phyloP scores from a whole-genome alignment of 2,797 vertebrate species.

The Eutrigla gurnardus region DNA sequence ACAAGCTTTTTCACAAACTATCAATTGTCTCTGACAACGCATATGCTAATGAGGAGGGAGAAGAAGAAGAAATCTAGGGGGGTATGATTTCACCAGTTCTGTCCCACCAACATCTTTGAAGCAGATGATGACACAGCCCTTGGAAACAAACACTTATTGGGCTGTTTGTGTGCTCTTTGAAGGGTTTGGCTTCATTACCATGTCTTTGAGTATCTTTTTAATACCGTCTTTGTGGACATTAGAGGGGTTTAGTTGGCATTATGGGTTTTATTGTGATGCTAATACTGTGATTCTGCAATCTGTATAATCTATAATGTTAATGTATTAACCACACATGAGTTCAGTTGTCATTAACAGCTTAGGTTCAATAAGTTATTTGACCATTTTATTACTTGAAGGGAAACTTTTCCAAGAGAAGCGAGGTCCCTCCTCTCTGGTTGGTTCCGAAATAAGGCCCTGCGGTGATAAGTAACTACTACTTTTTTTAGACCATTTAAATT shows the following conservation, averaged over 20 bases:
- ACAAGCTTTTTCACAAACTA: conserved; percentile 70
- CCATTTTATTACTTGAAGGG: neutral
- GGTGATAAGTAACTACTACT: no score
- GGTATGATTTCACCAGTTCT: conserved; percentile 55
- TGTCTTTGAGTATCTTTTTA: conserved; percentile 48
- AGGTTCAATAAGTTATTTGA: neutral
- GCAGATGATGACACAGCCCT: conserved; percentile 57
- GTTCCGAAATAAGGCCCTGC: no score
- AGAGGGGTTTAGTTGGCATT: conserved; percentile 20
- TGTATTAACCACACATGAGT: conserved; percentile 15
- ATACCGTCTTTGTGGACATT: conserved; percentile 28
- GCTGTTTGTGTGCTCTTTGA: conserved; percentile 43
- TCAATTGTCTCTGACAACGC: conserved; percentile 56
- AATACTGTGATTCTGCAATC: neutral
- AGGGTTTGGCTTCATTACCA: conserved; percentile 46
- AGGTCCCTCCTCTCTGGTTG: neutral
- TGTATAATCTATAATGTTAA: neutral
- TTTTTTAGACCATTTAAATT: no score
- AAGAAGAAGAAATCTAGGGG: neutral
- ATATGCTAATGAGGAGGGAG: conserved; percentile 36
- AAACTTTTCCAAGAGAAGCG: neutral
- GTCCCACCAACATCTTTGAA: conserved; percentile 46
- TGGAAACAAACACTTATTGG: conserved; percentile 49
- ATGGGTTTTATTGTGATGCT: conserved; percentile 16
- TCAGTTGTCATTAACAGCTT: neutral